A percentile compares a stretch with the other conserved stretches of the same genome.
Conservation (phyloP, 2,888 invertebrate genomes). For the Lingula anatina region DNA sequence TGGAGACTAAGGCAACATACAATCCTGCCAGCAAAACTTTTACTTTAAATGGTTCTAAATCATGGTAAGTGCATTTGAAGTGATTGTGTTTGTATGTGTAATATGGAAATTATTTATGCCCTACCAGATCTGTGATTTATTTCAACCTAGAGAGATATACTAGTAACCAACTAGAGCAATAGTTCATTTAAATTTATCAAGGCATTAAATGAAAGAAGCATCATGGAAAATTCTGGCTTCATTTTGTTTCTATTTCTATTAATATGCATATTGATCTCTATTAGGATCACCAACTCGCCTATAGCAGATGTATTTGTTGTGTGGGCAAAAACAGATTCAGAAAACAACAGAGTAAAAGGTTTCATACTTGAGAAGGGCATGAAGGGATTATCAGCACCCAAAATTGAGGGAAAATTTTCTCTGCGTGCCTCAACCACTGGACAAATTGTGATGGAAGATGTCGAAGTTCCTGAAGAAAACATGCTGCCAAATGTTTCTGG, state of each 20-base stretch:
- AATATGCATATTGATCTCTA: constrained; percentile 8
- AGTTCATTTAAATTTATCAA: too few relatives aligned
- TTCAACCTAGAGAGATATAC: too few relatives aligned
- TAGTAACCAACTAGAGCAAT: too few relatives aligned
- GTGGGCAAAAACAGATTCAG: constrained; percentile 87
- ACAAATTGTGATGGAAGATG: constrained; percentile 95
- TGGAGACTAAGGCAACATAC: constrained; percentile 74
- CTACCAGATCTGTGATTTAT: too few relatives aligned
- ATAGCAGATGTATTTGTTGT: constrained; percentile 87
- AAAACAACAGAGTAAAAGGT: constrained; percentile 66
- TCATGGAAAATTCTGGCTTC: too few relatives aligned
- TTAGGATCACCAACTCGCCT: constrained; percentile 94
- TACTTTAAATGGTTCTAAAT: constrained; percentile 83
- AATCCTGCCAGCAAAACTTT: constrained; percentile 78
- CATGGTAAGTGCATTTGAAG: constrained; percentile 52
- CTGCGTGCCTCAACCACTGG: constrained; percentile 91
- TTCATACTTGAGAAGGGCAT: constrained; percentile 86
- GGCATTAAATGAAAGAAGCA: too few relatives aligned
- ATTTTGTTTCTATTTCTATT: constrained; percentile 1
- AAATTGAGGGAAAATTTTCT: constrained; percentile 92
- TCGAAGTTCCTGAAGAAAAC: constrained; percentile 87
- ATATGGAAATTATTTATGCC: not conserved
- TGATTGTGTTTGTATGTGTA: not conserved
- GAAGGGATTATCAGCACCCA: constrained; percentile 77
- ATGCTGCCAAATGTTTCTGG: constrained; percentile 79